Conservation (phyloP, 2,113 vertebrate genomes). For the Rhinogobius similis region DNA sequence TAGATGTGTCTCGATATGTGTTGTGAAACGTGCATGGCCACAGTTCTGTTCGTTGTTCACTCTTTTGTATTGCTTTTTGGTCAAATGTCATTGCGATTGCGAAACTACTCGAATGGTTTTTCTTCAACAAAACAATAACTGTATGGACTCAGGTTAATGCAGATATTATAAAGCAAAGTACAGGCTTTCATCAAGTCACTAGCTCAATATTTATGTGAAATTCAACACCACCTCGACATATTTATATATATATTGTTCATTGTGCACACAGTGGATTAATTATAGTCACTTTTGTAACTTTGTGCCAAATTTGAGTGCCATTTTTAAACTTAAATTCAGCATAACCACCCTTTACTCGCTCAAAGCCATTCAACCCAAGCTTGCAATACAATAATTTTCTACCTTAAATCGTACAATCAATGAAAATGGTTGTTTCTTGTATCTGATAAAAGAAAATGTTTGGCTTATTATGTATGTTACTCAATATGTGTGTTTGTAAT, state of each 20-base stretch:
- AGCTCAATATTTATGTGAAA: slow-evolving; percentile 30
- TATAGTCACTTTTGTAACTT: slow-evolving; percentile 41
- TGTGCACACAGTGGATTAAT: slow-evolving; percentile 9
- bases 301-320: slow-evolving; percentile 70
- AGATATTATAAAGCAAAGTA: slow-evolving; percentile 56
- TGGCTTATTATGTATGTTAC: slow-evolving; percentile 45
- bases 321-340: slow-evolving; percentile 25
- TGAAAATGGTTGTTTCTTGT: slow-evolving; percentile 43
- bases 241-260: slow-evolving; percentile 7
- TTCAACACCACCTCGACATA: slow-evolving; percentile 6
- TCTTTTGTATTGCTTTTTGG: slow-evolving; percentile 18
- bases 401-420: slow-evolving; percentile 54
- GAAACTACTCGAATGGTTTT: slow-evolving; percentile 29
- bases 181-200: slow-evolving; percentile 49
- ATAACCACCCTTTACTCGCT: slow-evolving; percentile 16
- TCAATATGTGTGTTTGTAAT: slow-evolving; percentile 41
- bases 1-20: slow-evolving; percentile 13
- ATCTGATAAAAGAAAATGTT: slow-evolving; percentile 45
- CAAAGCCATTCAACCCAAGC: slow-evolving; percentile 23
- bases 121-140: slow-evolving; percentile 33
- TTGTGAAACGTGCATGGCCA: slow-evolving; percentile 56
- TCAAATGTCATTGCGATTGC: slow-evolving; percentile 16
- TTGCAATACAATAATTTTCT: slow-evolving; percentile 65
- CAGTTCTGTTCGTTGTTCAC: slow-evolving; percentile 30
- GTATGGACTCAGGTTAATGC: slow-evolving; percentile 68